These are phyloP conservation scores for Denticeps clupeoides DNA, from an alignment of 2,797 vertebrate species.

Conservation along the genomic window DNA sequence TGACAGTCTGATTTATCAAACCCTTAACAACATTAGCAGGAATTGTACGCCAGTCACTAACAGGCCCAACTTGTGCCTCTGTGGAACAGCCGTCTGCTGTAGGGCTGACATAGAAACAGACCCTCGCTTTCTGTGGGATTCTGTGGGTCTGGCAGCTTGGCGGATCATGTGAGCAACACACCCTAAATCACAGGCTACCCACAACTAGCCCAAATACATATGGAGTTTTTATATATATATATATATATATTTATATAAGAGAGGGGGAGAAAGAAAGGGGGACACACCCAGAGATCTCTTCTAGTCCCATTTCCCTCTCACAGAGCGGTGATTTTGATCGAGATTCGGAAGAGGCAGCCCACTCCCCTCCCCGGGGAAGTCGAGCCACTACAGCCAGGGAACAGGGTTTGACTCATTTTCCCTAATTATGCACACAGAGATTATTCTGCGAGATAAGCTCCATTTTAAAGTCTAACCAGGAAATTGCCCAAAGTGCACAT, in stretches of 20 bases:
- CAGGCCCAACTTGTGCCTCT: neutral
- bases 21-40: neutral
- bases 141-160: neutral
- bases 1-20: neutral
- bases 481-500: too few relatives aligned
- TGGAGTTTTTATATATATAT: too few relatives aligned
- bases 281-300: neutral
- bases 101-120: neutral
- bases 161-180: neutral
- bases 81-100: neutral
- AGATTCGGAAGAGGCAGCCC: neutral
- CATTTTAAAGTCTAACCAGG: too few relatives aligned
- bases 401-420: neutral
- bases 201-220: too few relatives aligned
- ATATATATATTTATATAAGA: neutral
- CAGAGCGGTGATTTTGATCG: slow-evolving; percentile 4
- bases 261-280: neutral
- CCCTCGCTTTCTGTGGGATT: neutral
- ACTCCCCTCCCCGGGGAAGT: neutral
- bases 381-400: neutral
- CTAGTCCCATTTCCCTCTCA: slow-evolving; percentile 2
- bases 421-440: neutral
- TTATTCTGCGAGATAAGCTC: neutral
- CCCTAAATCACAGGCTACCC: too few relatives aligned
- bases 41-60: neutral